Evolutionary conservation across 2,888 invertebrate genomes (phyloP).

Genomic region (Phyllotreta striolata): DNA sequence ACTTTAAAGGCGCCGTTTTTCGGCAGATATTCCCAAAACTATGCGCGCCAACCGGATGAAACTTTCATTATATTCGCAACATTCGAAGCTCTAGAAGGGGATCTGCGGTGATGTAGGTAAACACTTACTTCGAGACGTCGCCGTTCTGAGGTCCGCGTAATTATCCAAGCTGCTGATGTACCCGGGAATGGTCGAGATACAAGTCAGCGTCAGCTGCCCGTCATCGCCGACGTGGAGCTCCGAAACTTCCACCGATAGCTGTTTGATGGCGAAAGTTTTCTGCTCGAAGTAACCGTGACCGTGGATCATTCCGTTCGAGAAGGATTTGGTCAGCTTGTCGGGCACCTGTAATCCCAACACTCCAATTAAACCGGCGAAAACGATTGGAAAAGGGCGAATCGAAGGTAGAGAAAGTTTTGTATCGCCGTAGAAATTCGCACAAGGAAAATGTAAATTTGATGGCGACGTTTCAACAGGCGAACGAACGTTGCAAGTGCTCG

Average conservation of each 20-base stretch:
- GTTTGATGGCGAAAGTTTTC: constrained; percentile 68
- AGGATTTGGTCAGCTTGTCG: constrained; percentile 60
- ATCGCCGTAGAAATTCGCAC: too few relatives aligned
- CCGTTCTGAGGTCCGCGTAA: constrained; percentile 77
- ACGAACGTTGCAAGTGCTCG: too few relatives aligned
- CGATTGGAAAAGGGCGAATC: not conserved
- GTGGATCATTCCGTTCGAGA: constrained; percentile 64
- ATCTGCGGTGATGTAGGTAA: constrained; percentile 1
- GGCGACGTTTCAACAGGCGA: too few relatives aligned
- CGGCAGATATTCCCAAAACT: not conserved
- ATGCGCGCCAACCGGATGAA: constrained; percentile 1
- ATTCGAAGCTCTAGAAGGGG: not conserved
- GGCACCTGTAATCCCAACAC: constrained; percentile 54
- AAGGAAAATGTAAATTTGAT: too few relatives aligned
- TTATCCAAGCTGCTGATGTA: constrained; percentile 75
- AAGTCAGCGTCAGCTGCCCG: constrained; percentile 75
- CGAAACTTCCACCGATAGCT: constrained; percentile 77
- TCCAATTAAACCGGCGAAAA: not conserved
- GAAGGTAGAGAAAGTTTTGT: too few relatives aligned
- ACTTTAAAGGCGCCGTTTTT: constrained; percentile 8
- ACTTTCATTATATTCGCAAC: constrained; percentile 2
- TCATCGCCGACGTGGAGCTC: constrained; percentile 75
- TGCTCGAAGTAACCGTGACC: constrained; percentile 62
- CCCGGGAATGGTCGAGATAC: constrained; percentile 80
- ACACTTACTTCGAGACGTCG: constrained; percentile 76